These are phyloP conservation scores for Peromyscus polionotus DNA, from an alignment of 2,113 vertebrate species.

Conservation along the genomic window DNA sequence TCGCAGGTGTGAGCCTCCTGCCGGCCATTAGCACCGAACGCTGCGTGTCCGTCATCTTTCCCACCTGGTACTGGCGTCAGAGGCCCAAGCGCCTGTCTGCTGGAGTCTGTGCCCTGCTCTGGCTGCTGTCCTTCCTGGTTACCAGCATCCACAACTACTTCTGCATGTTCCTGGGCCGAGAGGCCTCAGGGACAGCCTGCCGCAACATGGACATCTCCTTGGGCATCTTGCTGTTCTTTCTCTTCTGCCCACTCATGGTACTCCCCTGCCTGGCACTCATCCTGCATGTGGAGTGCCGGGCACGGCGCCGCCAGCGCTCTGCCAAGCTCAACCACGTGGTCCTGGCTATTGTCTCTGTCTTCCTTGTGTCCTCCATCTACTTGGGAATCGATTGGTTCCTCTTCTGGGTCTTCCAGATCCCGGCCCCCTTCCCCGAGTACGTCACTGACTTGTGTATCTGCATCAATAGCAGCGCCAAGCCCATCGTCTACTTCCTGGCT, in stretches of 20 bases:
- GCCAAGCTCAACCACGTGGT: slow-evolving; percentile 81
- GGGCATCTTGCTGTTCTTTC: slow-evolving; percentile 77
- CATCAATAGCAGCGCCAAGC: slow-evolving; percentile 76
- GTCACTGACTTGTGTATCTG: slow-evolving; percentile 81
- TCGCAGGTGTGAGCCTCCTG: slow-evolving; percentile 73
- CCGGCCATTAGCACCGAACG: slow-evolving; percentile 70
- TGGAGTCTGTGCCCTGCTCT: slow-evolving; percentile 78
- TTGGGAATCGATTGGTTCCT: slow-evolving; percentile 82
- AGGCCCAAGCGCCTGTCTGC: slow-evolving; percentile 66
- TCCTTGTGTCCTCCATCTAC: slow-evolving; percentile 83
- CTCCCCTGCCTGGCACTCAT: slow-evolving; percentile 78
- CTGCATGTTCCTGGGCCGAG: slow-evolving; percentile 58
- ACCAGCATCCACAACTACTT: slow-evolving; percentile 79
- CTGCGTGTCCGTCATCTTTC: slow-evolving; percentile 70
- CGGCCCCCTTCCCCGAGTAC: slow-evolving; percentile 80
- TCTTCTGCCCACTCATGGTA: slow-evolving; percentile 78
- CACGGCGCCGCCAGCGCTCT: slow-evolving; percentile 67
- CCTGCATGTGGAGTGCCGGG: slow-evolving; percentile 71
- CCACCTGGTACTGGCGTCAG: slow-evolving; percentile 81
- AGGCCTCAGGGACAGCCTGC: not conserved
- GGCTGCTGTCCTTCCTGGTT: slow-evolving; percentile 74
- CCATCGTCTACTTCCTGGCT: slow-evolving; percentile 77
- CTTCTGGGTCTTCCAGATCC: slow-evolving; percentile 82
- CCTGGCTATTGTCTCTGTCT: slow-evolving; percentile 71
- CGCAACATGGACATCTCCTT: slow-evolving; percentile 65